Evolutionary conservation across 2,113 vertebrate genomes (phyloP), one percentile per base, ranked within the genome.

Genomic region (Phalacrocorax aristotelis): DNA sequence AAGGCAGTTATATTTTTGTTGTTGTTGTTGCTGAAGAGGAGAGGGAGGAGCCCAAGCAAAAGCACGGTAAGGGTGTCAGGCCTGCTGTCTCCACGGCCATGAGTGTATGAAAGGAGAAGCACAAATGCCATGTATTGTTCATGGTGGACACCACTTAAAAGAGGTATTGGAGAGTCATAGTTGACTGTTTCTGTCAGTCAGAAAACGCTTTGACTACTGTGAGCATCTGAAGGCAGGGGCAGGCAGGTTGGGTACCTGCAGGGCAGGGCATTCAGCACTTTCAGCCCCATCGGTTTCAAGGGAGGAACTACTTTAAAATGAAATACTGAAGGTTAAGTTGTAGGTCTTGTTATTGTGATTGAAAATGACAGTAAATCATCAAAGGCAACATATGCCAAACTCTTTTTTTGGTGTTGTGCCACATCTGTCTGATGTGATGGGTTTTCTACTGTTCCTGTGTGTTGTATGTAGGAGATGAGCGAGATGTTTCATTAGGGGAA

Each of bases 111-210:
- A 66, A 87, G 34, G 42, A 68, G 82, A 82, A 46, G 38, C 79
- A 80, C 23, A 65, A 58, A 62, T 34, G 29, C n/a, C 22, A 6
- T 29, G 82, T 82, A 27, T 66, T 90, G 20, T 68, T 82, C 16
- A 6, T 60, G 38, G 11, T 61, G 36, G 40, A 25, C 29, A 49
- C 6, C 13, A 11, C 34, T 76, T 40, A 11, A 60, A 86, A 58
- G 46, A 66, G 18, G 7, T 29, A 7, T 60, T 0, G 2, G 46
- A 55, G 51, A 40, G 60, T 72, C 36, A 6, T 4, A 21, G 10
- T 42, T 57, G 34, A 0, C 0, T 61, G 44, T 76, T 51, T 58
- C 52, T 78, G 38, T 74, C 55, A 1, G 8, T 66, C 27, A 30
- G 38, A 48, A 84, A 17, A 23, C 4, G 1, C 20, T 38, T 12